Percentiles rank a stretch among this genome's conserved stretches.
Evolutionary conservation across 2,888 invertebrate species (phyloP).

Genomic region (Crioceris asparagi): DNA sequence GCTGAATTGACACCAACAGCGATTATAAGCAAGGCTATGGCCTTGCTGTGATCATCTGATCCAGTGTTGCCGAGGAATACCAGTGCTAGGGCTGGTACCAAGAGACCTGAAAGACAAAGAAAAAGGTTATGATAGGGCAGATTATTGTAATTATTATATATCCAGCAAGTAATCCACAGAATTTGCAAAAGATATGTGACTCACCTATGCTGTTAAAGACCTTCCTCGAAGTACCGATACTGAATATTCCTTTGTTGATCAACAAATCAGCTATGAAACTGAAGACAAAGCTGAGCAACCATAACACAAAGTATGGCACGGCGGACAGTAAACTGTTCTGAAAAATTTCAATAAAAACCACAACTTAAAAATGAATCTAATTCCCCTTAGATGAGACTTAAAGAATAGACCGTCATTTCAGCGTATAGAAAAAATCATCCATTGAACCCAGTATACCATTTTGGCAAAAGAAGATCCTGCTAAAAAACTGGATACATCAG

Average conservation of each 20-base stretch:
- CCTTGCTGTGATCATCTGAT: slow-evolving; percentile 41
- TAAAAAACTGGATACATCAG: no score
- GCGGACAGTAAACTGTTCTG: slow-evolving; percentile 60
- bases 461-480: no score
- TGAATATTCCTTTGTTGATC: slow-evolving; percentile 36
- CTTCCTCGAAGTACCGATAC: slow-evolving; percentile 26
- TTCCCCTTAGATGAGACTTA: no score
- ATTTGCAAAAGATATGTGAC: neutral
- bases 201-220: slow-evolving; percentile 31
- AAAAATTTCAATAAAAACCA: no score
- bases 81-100: slow-evolving; percentile 56
- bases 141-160: no score
- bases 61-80: slow-evolving; percentile 46
- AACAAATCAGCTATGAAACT: slow-evolving; percentile 54
- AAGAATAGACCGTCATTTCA: no score
- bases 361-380: no score
- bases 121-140: no score
- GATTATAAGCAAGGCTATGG: slow-evolving; percentile 54
- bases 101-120: slow-evolving; percentile 36
- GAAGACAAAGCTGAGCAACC: slow-evolving; percentile 58
- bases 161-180: neutral
- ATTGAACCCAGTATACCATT: no score
- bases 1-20: slow-evolving; percentile 68
- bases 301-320: slow-evolving; percentile 63
- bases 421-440: no score